Percentiles rank a stretch among this genome's conserved stretches.
phyloP scores from a whole-genome alignment of 2,113 vertebrate genomes.

The Gobius niger region DNA sequence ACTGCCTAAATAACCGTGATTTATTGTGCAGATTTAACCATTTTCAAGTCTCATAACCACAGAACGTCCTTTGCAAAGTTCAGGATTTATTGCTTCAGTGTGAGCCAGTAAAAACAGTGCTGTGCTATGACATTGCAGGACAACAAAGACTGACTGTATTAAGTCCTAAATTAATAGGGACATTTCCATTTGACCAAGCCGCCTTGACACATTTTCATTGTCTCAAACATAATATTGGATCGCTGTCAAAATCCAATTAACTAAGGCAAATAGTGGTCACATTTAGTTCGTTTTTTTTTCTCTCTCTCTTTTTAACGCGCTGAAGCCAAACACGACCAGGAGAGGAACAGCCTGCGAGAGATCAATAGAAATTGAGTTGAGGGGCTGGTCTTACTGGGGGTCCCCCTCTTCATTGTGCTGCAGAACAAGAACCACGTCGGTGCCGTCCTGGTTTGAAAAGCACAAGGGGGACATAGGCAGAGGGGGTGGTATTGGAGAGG shows the following conservation, averaged over 20 bases:
- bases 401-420: constrained; percentile 59
- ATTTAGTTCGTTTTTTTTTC: constrained; percentile 38
- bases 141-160: constrained; percentile 41
- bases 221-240: constrained; percentile 63
- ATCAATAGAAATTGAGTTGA: constrained; percentile 76
- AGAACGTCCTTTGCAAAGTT: no score
- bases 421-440: constrained; percentile 67
- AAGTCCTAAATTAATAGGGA: constrained; percentile 58
- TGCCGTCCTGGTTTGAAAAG: constrained; percentile 67
- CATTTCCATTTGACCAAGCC: constrained; percentile 45
- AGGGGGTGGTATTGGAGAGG: constrained; percentile 9
- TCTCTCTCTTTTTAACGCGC: background rate
- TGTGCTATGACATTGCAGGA: background rate
- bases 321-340: constrained; percentile 49
- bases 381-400: constrained; percentile 51
- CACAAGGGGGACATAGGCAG: constrained; percentile 16
- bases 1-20: no score
- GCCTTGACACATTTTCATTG: constrained; percentile 66
- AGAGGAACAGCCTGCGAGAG: constrained; percentile 48
- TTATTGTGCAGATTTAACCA: no score
- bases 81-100: no score
- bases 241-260: constrained; percentile 68
- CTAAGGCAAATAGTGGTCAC: constrained; percentile 57
- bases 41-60: no score
- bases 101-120: background rate